These are phyloP conservation scores for Mixornis gularis DNA, from an alignment of 2,113 vertebrate species.

Conservation along the genomic window DNA sequence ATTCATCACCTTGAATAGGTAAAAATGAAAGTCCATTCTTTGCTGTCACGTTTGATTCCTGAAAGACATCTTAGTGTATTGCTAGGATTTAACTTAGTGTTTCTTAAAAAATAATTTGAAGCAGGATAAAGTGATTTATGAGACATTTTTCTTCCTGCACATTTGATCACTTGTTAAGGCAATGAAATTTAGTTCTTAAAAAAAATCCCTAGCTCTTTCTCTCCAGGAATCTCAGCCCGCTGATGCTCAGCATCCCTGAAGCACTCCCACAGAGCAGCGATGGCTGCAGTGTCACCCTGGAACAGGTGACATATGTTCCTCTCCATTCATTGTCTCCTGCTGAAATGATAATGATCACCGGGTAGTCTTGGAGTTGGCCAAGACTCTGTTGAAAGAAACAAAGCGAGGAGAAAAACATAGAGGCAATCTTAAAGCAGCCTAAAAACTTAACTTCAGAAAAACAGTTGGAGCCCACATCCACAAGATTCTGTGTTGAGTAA, in stretches of 20 bases:
- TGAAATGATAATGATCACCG: neutral
- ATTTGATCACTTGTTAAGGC: neutral
- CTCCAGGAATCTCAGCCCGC: neutral
- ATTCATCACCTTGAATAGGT: neutral
- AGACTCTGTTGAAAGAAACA: neutral
- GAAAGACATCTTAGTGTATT: neutral
- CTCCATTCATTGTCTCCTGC: neutral
- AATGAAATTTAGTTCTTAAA: neutral
- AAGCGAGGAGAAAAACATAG: neutral
- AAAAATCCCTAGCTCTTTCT: neutral
- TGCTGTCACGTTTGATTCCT: neutral
- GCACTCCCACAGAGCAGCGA: neutral
- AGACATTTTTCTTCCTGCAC: neutral
- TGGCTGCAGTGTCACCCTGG: neutral
- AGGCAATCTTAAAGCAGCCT: neutral
- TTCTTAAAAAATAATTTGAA: neutral
- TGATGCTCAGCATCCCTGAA: constrained; percentile 6
- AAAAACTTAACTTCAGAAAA: constrained; percentile 42
- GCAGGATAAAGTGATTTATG: neutral
- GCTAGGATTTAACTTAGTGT: neutral
- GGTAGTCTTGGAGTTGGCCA: neutral
- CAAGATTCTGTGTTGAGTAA: neutral
- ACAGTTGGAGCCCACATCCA: constrained; percentile 14
- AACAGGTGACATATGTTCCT: neutral
- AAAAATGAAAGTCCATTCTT: neutral